Percentiles rank a stretch among this genome's conserved stretches.
Conservation (phyloP, 1,140 invertebrate species). For the Tetragnatha versicolor region DNA sequence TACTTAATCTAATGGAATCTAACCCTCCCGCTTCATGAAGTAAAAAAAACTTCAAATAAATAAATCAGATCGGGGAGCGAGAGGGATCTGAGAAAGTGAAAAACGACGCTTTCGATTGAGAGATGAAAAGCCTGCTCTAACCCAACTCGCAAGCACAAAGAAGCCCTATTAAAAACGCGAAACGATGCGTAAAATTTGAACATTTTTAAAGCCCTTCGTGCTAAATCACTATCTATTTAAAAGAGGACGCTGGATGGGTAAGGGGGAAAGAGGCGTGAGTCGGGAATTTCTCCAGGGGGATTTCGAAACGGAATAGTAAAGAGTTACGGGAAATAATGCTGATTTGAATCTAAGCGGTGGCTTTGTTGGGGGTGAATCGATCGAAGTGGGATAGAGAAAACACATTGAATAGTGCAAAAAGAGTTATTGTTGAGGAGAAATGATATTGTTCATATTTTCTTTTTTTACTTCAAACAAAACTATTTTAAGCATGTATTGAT, state of each 20-base stretch:
- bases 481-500: no score
- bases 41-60: background rate
- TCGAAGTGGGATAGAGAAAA: no score
- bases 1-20: conserved; percentile 15
- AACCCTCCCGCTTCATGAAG: background rate
- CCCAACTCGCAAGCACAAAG: background rate
- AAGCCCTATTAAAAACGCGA: conserved; percentile 47
- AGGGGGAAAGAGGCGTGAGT: background rate
- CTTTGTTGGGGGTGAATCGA: no score
- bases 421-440: no score
- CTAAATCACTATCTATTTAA: conserved; percentile 41
- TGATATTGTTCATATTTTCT: no score
- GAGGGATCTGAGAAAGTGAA: conserved; percentile 28
- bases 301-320: no score
- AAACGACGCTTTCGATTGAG: conserved; percentile 31
- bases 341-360: no score
- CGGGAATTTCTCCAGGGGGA: no score
- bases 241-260: background rate
- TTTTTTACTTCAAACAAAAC: no score
- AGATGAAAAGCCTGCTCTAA: background rate
- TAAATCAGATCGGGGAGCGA: background rate
- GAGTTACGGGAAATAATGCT: no score
- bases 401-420: no score
- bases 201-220: conserved; percentile 32
- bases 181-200: conserved; percentile 49